These are phyloP conservation scores for Hydractinia echinata DNA, from an alignment of 30 jellyfish, hydroid and myxozoan species.

Conservation along the genomic window DNA sequence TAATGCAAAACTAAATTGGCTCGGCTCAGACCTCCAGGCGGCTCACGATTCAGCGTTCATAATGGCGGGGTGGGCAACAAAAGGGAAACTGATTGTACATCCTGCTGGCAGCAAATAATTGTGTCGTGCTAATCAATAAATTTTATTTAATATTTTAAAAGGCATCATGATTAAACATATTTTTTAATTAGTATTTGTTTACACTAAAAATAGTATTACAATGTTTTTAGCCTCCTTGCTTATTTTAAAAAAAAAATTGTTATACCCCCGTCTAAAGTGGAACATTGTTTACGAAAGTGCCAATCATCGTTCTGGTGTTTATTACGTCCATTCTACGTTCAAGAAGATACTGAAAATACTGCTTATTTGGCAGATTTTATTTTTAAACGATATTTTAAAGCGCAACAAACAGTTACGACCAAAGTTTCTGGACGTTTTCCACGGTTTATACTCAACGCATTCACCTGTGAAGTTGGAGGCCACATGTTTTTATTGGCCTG, in stretches of 20 bases:
- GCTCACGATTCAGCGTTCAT: constrained; percentile 42
- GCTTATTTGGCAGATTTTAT: no score
- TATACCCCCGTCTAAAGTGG: constrained; percentile 19
- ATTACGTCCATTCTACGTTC: no score
- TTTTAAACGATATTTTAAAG: no score
- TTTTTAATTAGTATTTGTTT: no score
- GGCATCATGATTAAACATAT: no score
- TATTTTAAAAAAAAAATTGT: background rate
- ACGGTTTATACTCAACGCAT: constrained; percentile 17
- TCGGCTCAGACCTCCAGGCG: constrained; percentile 95
- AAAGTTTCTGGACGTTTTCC: background rate
- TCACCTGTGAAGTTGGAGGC: constrained; percentile 30
- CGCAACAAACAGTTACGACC: no score
- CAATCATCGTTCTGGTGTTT: constrained; percentile 24
- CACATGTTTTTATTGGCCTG: constrained; percentile 19
- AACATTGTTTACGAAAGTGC: constrained; percentile 33
- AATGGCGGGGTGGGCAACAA: constrained; percentile 53
- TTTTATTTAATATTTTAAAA: no score
- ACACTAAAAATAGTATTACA: no score
- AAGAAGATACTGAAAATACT: no score
- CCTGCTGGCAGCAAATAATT: no score
- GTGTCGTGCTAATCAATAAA: no score
- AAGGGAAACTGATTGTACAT: constrained; percentile 33
- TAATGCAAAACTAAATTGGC: constrained; percentile 95
- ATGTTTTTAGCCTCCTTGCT: background rate